Evolutionary conservation across 2,113 vertebrate genomes (phyloP).

Genomic region (Mobula hypostoma): DNA sequence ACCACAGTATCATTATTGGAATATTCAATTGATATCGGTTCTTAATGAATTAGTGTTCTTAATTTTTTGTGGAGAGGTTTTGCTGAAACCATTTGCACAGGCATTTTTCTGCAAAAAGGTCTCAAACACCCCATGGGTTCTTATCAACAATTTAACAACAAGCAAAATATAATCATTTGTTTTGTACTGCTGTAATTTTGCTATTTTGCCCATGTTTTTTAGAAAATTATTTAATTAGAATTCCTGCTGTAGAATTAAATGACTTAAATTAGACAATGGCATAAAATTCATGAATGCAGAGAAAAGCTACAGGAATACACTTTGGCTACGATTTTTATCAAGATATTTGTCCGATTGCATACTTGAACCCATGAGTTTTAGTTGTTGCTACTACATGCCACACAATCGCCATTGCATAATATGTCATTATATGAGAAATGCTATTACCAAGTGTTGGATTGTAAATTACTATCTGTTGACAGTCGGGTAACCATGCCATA

Average conservation of each 20-base stretch:
- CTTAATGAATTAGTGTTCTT: background rate
- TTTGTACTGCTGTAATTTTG: background rate
- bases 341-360: background rate
- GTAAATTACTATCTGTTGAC: background rate
- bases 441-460: background rate
- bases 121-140: background rate
- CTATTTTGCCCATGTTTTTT: background rate
- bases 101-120: too few relatives aligned
- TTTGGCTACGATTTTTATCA: background rate
- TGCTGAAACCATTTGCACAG: background rate
- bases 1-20: background rate
- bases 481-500: background rate
- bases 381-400: background rate
- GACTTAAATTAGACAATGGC: background rate
- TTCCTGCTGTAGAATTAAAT: background rate
- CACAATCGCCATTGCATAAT: background rate
- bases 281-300: background rate
- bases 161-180: background rate
- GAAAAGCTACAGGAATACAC: background rate
- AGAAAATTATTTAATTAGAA: background rate
- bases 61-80: background rate
- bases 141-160: background rate
- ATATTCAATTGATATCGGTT: background rate
- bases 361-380: too few relatives aligned
- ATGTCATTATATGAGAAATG: background rate